These are phyloP conservation scores for Pedicia rivosa DNA, from an alignment of 2,888 invertebrate genomes.

Conservation along the genomic window DNA sequence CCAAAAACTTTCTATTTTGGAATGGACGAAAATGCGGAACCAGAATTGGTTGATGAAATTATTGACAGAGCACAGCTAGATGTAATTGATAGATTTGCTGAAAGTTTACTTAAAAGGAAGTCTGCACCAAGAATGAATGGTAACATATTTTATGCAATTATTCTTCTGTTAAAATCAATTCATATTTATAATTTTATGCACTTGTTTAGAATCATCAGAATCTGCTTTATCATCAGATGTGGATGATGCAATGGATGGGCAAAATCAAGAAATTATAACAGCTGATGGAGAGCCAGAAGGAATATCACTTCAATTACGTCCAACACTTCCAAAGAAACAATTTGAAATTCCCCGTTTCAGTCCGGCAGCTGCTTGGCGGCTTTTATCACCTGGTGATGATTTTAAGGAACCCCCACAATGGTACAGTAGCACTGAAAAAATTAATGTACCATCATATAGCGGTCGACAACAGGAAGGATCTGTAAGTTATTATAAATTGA, in stretches of 20 bases:
- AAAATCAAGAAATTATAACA: slow-evolving; percentile 17
- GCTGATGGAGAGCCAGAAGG: slow-evolving; percentile 34
- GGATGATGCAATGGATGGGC: slow-evolving; percentile 27
- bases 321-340: slow-evolving; percentile 64
- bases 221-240: slow-evolving; percentile 40
- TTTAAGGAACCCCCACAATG: not conserved
- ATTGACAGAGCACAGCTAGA: slow-evolving; percentile 14
- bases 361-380: slow-evolving; percentile 69
- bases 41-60: slow-evolving; percentile 20
- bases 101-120: slow-evolving; percentile 16
- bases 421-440: slow-evolving; percentile 1
- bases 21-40: slow-evolving; percentile 41
- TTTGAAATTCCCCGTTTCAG: slow-evolving; percentile 65
- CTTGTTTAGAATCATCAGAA: slow-evolving; percentile 29
- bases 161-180: not conserved
- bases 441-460: slow-evolving; percentile 1
- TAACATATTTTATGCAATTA: not conserved
- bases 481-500: not conserved
- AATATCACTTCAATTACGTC: slow-evolving; percentile 56
- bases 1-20: slow-evolving; percentile 61
- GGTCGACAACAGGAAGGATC: not conserved
- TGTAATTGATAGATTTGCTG: slow-evolving; percentile 24
- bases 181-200: not conserved
- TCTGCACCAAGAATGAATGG: not conserved
- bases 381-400: slow-evolving; percentile 27